Evolutionary conservation across 1,140 invertebrate species (phyloP).

Genomic region (Papilio polyxenes): DNA sequence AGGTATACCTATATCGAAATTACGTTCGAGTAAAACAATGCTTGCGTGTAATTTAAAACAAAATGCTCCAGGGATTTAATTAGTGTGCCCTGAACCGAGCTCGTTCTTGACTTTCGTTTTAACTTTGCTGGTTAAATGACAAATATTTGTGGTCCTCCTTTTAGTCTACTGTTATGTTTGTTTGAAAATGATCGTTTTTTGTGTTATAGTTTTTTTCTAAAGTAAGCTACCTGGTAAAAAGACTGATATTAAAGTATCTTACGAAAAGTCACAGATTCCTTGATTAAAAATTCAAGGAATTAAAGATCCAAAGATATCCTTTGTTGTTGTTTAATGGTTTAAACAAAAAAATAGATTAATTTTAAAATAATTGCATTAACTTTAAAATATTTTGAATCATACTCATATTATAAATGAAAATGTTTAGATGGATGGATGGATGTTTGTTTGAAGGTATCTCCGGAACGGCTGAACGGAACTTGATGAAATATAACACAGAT

Average conservation of each 20-base stretch:
- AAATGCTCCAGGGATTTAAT: constrained; percentile 5
- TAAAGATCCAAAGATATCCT: too few relatives aligned
- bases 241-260: background rate
- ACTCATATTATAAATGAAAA: too few relatives aligned
- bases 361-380: too few relatives aligned
- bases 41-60: constrained; percentile 12
- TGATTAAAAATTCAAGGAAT: too few relatives aligned
- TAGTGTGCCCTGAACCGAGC: background rate
- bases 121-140: constrained; percentile 15
- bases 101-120: constrained; percentile 1
- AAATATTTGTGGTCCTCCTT: background rate
- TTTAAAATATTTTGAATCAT: too few relatives aligned
- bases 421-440: too few relatives aligned
- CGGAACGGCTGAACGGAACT: too few relatives aligned
- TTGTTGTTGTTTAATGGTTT: too few relatives aligned
- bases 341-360: too few relatives aligned
- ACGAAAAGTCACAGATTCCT: background rate
- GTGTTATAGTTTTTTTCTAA: background rate
- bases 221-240: background rate
- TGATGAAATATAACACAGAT: too few relatives aligned
- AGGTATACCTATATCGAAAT: background rate
- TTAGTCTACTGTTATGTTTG: background rate
- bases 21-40: background rate
- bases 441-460: too few relatives aligned
- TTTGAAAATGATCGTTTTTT: background rate